Base-by-base conservation (phyloP, 30 jellyfish, hydroid and myxozoan genomes). In the Aurelia aurita complex sp. Pacific region DNA sequence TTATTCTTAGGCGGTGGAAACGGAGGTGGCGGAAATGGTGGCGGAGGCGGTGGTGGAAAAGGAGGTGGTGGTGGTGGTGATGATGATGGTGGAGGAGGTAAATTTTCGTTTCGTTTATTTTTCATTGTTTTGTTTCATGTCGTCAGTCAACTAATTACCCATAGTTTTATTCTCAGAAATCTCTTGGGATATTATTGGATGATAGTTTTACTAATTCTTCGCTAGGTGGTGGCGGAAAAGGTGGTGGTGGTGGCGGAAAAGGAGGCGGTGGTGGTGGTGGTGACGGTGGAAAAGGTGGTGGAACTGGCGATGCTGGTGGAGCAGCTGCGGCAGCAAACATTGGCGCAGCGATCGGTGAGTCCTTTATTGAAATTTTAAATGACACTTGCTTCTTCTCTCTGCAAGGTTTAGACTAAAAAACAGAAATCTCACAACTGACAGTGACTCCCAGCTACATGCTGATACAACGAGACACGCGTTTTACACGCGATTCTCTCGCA, bases 241-340 rank as follows among this genome's bases (percentile, higher is more conserved):
- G 92, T 34, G 96, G 96, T 12, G 97, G 94, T 55, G 94, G 98
- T 46, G 96, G 97, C 13, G 97, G 95, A n/a, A 94, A 84, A 10
- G 94, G 90, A 9, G 88, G 94, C 0, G 92, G 96, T 10, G 98
- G 98, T 15, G 97, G 98, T 66, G 98, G 97, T 8, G 89, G 93
- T 12, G 97, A 86, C 54, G 97, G 97, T 10, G 97, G 94, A 4
- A 94, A 92, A 76, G 96, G 97, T 18, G 94, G 94, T 54, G 98
- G 94, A 4, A 72, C 77, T 29, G 98, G 98, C 50, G 98, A 82
- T 46, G 96, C 70, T 19, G 94, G 94, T 43, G 98, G 94, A 8
- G 94, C 96, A 5, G 98, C 98, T 10, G 98, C 98, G 11, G 98
- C 98, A 5, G 98, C 98, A 15, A 91, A 91, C 51, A 83, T 91